Evolutionary conservation across 1,140 invertebrate species (phyloP).

Genomic region (Gryon sp.): DNA sequence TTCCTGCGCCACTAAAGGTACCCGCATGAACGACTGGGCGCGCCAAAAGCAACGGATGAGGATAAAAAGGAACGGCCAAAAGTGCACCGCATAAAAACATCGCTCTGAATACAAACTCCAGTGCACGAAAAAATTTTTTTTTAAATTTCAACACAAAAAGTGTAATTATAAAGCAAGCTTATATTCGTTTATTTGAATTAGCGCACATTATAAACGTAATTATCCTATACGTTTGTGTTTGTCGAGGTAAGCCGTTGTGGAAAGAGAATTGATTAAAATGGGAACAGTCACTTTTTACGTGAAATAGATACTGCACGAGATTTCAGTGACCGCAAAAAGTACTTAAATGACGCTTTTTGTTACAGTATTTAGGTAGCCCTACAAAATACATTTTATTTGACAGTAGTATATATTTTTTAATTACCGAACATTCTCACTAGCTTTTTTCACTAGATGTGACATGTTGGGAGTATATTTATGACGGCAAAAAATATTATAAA

Average conservation of each 20-base stretch:
- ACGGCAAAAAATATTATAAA: too few species aligned
- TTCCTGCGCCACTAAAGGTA: slow-evolving; percentile 18
- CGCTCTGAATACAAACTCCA: slow-evolving; percentile 14
- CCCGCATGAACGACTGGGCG: not conserved
- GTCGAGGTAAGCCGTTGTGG: slow-evolving; percentile 24
- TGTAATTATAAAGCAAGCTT: slow-evolving; percentile 49
- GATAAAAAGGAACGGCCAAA: slow-evolving; percentile 29
- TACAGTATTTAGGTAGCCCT: slow-evolving; percentile 9
- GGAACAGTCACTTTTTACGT: slow-evolving; percentile 28
- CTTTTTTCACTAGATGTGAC: too few species aligned
- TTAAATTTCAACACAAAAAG: slow-evolving; percentile 39
- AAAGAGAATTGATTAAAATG: slow-evolving; percentile 51
- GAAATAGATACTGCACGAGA: slow-evolving; percentile 36
- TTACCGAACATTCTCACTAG: too few species aligned
- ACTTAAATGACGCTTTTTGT: slow-evolving; percentile 38
- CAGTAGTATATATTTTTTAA: too few species aligned
- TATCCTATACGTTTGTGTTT: slow-evolving; percentile 31
- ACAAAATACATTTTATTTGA: not conserved
- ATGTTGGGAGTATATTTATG: too few species aligned
- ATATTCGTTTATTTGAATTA: slow-evolving; percentile 58
- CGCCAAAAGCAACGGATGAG: slow-evolving; percentile 11
- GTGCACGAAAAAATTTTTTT: not conserved
- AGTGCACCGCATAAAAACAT: slow-evolving; percentile 24
- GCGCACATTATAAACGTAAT: slow-evolving; percentile 54
- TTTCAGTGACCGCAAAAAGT: slow-evolving; percentile 28